These are phyloP conservation scores for Euura saliciscinereae DNA, from an alignment of 1,140 invertebrate species.

Conservation along the genomic window DNA sequence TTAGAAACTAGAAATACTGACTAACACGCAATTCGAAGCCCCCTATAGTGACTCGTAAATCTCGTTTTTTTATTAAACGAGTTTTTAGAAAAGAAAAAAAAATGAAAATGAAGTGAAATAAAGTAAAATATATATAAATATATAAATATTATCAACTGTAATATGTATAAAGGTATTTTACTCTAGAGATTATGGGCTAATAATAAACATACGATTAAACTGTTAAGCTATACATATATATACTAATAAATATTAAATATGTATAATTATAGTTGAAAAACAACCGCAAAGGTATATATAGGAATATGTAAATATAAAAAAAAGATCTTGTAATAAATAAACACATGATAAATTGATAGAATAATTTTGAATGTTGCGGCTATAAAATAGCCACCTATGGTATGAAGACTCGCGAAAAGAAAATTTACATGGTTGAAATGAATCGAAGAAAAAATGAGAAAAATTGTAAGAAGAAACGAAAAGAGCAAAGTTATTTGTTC, in stretches of 20 bases:
- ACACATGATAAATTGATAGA: slow-evolving; percentile 26
- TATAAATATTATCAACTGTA: neutral
- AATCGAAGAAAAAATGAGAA: slow-evolving; percentile 39
- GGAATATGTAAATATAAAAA: neutral
- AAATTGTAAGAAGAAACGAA: neutral
- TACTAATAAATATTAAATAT: neutral
- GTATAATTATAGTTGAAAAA: no score
- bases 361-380: slow-evolving; percentile 47
- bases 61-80: no score
- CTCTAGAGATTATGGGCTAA: neutral
- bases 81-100: neutral
- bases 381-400: slow-evolving; percentile 50
- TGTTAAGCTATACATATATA: slow-evolving; percentile 1
- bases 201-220: neutral
- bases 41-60: no score
- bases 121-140: neutral
- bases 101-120: no score
- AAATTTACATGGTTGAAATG: slow-evolving; percentile 52
- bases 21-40: no score
- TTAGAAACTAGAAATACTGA: no score
- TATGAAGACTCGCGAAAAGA: slow-evolving; percentile 38
- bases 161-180: slow-evolving; percentile 6
- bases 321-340: slow-evolving; percentile 42
- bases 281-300: no score
- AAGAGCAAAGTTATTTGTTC: slow-evolving; percentile 53